Evolutionary conservation across 2,888 invertebrate genomes (phyloP).

Genomic region (Pardosa pseudoannulata): DNA sequence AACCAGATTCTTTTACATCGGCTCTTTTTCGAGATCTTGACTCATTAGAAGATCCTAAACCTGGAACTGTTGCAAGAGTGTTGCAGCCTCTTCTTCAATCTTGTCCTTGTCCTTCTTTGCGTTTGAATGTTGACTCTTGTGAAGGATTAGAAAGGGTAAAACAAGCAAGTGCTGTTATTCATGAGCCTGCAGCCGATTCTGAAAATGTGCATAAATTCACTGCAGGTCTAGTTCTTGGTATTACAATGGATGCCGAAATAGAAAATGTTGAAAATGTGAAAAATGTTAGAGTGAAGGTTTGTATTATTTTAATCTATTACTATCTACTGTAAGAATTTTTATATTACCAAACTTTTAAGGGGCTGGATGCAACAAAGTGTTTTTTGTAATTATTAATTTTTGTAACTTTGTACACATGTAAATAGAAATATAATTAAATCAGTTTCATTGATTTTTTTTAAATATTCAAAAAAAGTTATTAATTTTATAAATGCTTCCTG

Average conservation of each 20-base stretch:
- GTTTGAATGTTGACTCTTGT: constrained; percentile 73
- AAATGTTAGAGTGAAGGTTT: constrained; percentile 85
- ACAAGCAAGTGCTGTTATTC: constrained; percentile 81
- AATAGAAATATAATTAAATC: too few relatives aligned
- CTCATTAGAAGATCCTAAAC: constrained; percentile 83
- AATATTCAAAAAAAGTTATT: too few relatives aligned
- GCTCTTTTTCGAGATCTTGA: constrained; percentile 88
- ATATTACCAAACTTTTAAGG: too few relatives aligned
- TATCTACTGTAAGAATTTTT: too few relatives aligned
- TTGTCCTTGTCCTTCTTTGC: constrained; percentile 67
- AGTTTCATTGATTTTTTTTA: too few relatives aligned
- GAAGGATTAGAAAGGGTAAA: constrained; percentile 74
- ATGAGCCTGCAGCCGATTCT: constrained; percentile 89
- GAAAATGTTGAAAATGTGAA: constrained; percentile 86
- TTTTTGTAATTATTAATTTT: too few relatives aligned
- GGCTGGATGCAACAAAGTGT: too few relatives aligned
- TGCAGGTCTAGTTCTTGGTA: constrained; percentile 91
- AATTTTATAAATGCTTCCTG: too few relatives aligned
- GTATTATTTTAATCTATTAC: too few relatives aligned
- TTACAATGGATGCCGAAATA: constrained; percentile 91
- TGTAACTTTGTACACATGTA: too few relatives aligned
- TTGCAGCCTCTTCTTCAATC: constrained; percentile 83
- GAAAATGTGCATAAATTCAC: constrained; percentile 92
- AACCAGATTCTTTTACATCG: constrained; percentile 88
- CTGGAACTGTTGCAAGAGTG: constrained; percentile 87